Evolutionary conservation across 2,797 vertebrate genomes (phyloP).

Genomic region (Meriones psammophilus): DNA sequence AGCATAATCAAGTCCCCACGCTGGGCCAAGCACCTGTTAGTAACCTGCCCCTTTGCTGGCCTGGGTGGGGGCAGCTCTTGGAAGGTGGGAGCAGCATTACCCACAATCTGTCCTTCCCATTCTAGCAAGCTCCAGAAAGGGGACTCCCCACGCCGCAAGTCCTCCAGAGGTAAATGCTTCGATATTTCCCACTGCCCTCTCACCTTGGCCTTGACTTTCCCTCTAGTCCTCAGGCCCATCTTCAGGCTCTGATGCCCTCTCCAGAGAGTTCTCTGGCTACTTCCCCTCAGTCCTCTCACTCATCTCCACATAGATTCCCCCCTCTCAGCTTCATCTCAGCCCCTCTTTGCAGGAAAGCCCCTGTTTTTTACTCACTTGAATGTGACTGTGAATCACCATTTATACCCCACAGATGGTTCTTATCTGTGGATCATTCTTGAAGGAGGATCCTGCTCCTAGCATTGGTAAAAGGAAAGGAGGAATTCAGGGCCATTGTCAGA

Average conservation of each 20-base stretch:
- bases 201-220: conserved; percentile 21
- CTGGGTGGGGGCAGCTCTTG: conserved; percentile 41
- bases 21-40: background rate
- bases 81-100: conserved; percentile 23
- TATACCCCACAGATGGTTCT: background rate
- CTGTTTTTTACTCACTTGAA: background rate
- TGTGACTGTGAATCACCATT: conserved; percentile 3
- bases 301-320: background rate
- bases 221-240: conserved; percentile 20
- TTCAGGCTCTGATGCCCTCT: background rate
- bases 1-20: background rate
- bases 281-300: background rate
- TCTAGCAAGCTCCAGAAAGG: conserved; percentile 96
- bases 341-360: background rate
- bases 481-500: background rate
- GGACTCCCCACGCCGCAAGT: conserved; percentile 96
- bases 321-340: background rate
- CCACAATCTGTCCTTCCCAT: conserved; percentile 77
- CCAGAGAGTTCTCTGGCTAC: background rate
- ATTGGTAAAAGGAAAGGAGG: background rate
- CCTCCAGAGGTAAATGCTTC: conserved; percentile 94
- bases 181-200: background rate
- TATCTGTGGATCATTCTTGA: background rate
- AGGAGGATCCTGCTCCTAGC: background rate
- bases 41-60: background rate